These are phyloP conservation scores for Sylvia atricapilla DNA, from an alignment of 2,113 vertebrate species.

Conservation along the genomic window DNA sequence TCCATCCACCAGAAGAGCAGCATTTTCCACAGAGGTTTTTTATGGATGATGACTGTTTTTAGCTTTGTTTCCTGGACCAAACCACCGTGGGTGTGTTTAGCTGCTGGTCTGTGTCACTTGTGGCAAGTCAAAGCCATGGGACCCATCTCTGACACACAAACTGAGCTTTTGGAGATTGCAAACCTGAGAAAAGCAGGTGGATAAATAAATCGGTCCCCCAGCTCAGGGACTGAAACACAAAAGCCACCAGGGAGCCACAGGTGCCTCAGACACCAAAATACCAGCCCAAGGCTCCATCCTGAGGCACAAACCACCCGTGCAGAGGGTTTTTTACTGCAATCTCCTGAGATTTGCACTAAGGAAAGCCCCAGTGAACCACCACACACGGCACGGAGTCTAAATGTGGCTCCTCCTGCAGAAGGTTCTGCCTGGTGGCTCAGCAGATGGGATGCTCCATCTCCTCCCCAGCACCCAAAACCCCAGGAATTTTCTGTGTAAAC, in stretches of 20 bases:
- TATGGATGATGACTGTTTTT: conserved; percentile 9
- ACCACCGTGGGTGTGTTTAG: background rate
- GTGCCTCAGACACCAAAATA: background rate
- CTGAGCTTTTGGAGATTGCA: background rate
- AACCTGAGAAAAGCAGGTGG: background rate
- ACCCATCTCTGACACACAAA: background rate
- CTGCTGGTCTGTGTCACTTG: background rate
- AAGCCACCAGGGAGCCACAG: background rate
- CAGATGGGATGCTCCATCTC: background rate
- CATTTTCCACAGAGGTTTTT: background rate
- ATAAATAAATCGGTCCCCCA: background rate
- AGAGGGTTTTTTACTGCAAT: background rate
- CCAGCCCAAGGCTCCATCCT: background rate
- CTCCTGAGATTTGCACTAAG: rapidly evolving
- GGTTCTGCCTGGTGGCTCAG: background rate
- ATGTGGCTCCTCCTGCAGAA: background rate
- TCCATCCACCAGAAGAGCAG: background rate
- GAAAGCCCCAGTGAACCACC: background rate
- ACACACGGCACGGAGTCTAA: background rate
- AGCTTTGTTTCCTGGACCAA: conserved; percentile 27
- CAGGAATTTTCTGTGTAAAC: background rate
- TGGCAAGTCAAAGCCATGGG: background rate
- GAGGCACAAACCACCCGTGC: background rate
- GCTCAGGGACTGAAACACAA: background rate
- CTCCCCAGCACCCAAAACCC: background rate